Evolutionary conservation across 2,797 vertebrate genomes (phyloP).

Genomic region (Lagothrix lagotricha): DNA sequence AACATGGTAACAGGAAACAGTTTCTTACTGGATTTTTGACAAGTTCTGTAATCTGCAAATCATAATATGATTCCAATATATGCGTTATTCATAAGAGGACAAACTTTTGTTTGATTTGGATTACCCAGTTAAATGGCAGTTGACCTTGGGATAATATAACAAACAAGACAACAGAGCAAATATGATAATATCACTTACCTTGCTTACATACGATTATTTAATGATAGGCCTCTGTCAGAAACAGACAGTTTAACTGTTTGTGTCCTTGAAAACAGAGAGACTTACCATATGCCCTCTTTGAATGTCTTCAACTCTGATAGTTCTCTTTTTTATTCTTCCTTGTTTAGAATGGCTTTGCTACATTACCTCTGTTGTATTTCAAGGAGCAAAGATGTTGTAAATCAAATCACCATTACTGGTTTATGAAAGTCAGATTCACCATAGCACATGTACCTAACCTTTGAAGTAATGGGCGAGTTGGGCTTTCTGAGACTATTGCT

Average conservation of each 20-base stretch:
- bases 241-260: background rate
- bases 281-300: background rate
- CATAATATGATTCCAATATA: background rate
- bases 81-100: background rate
- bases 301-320: background rate
- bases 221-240: background rate
- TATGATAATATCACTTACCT: background rate
- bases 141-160: background rate
- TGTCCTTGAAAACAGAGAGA: background rate
- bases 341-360: background rate
- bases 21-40: background rate
- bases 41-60: conserved; percentile 14
- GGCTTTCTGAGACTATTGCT: background rate
- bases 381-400: background rate
- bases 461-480: background rate
- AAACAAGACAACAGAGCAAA: background rate
- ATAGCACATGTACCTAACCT: background rate
- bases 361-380: background rate
- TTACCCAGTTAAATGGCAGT: background rate
- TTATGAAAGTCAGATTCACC: conserved; percentile 13
- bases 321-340: background rate
- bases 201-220: background rate
- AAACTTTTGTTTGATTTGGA: conserved; percentile 20
- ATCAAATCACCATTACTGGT: background rate
- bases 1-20: background rate